Evolutionary conservation across 2,888 invertebrate species (phyloP).

Genomic region (Phengaris alcon): DNA sequence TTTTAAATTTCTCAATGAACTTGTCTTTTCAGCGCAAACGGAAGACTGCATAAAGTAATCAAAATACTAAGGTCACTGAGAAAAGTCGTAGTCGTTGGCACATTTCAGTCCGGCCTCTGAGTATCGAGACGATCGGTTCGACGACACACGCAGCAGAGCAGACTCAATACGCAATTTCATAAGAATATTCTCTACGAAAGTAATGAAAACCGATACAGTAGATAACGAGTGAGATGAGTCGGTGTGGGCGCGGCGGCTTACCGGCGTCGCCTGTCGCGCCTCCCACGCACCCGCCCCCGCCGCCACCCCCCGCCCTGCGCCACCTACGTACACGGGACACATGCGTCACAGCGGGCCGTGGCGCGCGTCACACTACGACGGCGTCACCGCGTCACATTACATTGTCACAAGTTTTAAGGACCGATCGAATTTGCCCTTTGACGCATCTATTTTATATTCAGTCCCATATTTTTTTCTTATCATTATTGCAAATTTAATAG

Average conservation of each 20-base stretch:
- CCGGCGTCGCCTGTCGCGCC: conserved; percentile 68
- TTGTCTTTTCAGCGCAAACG: conserved; percentile 27
- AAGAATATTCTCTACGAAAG: conserved; percentile 70
- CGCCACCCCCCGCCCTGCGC: conserved; percentile 69
- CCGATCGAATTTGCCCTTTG: conserved; percentile 5
- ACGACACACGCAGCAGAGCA: conserved; percentile 78
- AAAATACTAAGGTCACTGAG: conserved; percentile 32
- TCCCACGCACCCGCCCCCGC: conserved; percentile 68
- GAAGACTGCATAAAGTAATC: conserved; percentile 28
- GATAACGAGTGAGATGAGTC: conserved; percentile 59
- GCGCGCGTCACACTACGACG: conserved; percentile 14
- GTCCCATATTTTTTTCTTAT: not conserved
- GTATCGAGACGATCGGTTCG: conserved; percentile 66
- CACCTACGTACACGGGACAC: conserved; percentile 74
- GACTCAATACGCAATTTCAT: conserved; percentile 70
- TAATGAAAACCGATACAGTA: conserved; percentile 67
- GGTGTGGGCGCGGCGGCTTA: conserved; percentile 69
- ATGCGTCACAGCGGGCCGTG: conserved; percentile 23
- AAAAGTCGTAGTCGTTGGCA: conserved; percentile 50
- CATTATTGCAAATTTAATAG: not conserved
- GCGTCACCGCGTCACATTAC: conserved; percentile 17
- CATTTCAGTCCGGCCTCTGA: conserved; percentile 72
- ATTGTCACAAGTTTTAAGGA: not conserved
- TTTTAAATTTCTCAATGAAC: conserved; percentile 31
- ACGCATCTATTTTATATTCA: not conserved